phyloP scores from a whole-genome alignment of 2,113 vertebrate species.

The Lasiurus cinereus region DNA sequence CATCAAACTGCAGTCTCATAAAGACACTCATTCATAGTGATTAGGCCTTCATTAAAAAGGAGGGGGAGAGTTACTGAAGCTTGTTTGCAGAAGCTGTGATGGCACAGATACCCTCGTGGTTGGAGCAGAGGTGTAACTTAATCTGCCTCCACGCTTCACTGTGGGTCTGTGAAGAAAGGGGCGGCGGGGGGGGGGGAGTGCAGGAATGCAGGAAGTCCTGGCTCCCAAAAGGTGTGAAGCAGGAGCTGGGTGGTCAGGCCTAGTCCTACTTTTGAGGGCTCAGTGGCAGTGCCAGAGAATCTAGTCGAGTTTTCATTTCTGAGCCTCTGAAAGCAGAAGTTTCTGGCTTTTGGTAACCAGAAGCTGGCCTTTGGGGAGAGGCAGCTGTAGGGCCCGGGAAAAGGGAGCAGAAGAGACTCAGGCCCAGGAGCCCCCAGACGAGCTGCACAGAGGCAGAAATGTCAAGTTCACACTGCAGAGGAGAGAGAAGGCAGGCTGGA shows the following conservation, averaged over 20 bases:
- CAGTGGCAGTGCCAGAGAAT: not conserved
- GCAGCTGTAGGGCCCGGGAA: not conserved
- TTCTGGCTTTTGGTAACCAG: not conserved
- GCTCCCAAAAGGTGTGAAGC: not conserved
- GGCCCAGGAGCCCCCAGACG: not conserved
- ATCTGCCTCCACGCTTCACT: not conserved
- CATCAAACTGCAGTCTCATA: slow-evolving; percentile 14
- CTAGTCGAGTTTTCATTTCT: not conserved
- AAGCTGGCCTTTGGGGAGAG: not conserved
- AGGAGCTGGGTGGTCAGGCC: not conserved
- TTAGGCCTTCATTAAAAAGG: not conserved
- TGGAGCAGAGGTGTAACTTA: not conserved
- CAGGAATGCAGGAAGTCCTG: not conserved
- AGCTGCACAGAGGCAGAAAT: not conserved
- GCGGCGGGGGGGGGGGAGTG: accelerated
- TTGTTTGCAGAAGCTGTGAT: not conserved
- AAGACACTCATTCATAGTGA: slow-evolving; percentile 30
- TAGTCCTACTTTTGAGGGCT: not conserved
- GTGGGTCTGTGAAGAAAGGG: not conserved
- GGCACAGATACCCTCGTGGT: not conserved
- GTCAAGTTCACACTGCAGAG: not conserved
- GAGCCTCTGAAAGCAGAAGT: not conserved
- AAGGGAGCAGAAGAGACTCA: not conserved
- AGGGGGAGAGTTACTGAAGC: not conserved
- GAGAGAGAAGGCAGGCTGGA: not conserved